A percentile compares a stretch with the other conserved stretches of the same genome.
Evolutionary conservation across 1,140 invertebrate species (phyloP).

Genomic region (Pseudoatta argentina): DNA sequence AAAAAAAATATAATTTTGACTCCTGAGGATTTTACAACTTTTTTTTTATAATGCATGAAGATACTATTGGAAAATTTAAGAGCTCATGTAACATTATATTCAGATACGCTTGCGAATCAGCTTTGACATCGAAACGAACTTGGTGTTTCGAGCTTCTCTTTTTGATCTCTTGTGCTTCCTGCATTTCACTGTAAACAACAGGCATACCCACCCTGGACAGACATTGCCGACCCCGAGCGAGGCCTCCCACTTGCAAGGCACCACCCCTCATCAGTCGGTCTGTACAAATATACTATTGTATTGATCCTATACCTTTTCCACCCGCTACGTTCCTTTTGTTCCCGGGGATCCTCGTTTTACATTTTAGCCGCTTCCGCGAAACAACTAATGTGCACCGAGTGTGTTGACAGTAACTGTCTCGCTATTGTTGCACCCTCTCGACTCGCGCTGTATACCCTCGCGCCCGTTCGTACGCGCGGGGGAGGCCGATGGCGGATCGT

Average conservation of each 20-base stretch:
- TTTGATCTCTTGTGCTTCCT: slow-evolving; percentile 57
- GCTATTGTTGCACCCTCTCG: slow-evolving; percentile 75
- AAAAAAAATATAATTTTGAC: background rate
- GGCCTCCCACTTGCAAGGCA: slow-evolving; percentile 77
- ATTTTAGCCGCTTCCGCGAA: slow-evolving; percentile 82
- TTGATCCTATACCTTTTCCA: slow-evolving; percentile 80
- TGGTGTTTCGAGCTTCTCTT: slow-evolving; percentile 61
- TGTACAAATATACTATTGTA: slow-evolving; percentile 84
- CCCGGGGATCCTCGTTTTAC: slow-evolving; percentile 77
- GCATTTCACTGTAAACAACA: slow-evolving; percentile 75
- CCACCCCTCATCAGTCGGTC: slow-evolving; percentile 79
- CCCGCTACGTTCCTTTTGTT: slow-evolving; percentile 80
- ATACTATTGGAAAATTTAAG: slow-evolving; percentile 26
- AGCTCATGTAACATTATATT: slow-evolving; percentile 43
- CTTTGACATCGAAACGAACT: slow-evolving; percentile 39
- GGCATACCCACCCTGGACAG: slow-evolving; percentile 66
- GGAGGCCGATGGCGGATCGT: slow-evolving; percentile 67
- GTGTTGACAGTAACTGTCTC: slow-evolving; percentile 79
- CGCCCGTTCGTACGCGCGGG: slow-evolving; percentile 3
- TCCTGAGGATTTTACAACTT: background rate
- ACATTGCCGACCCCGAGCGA: slow-evolving; percentile 68
- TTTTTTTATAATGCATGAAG: background rate
- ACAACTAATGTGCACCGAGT: slow-evolving; percentile 82
- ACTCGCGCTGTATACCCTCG: slow-evolving; percentile 47
- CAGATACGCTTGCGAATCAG: slow-evolving; percentile 30